Evolutionary conservation across 2,797 vertebrate genomes (phyloP).

Genomic region (Centroberyx gerrardi): DNA sequence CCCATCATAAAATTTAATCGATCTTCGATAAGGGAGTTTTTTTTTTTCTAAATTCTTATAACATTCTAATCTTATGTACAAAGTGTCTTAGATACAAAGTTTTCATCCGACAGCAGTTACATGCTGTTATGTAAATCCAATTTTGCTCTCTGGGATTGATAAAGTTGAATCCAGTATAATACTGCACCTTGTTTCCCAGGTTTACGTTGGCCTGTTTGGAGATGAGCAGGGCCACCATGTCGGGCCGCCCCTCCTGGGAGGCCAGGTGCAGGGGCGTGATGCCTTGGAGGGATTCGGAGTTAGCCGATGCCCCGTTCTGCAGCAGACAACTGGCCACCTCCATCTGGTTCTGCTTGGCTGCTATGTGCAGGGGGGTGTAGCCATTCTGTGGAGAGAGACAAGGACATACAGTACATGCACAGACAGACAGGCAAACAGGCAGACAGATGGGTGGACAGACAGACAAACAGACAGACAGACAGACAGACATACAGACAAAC

Average conservation of each 20-base stretch:
- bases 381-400: constrained; percentile 88
- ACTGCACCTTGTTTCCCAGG: constrained; percentile 93
- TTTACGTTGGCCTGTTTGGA: constrained; percentile 95
- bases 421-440: neutral
- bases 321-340: constrained; percentile 94
- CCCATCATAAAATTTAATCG: too few relatives aligned
- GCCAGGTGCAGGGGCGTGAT: constrained; percentile 97
- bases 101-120: too few relatives aligned
- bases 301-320: constrained; percentile 93
- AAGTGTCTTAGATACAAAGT: too few relatives aligned
- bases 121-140: too few relatives aligned
- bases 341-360: constrained; percentile 97
- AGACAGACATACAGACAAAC: constrained; percentile 50
- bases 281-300: constrained; percentile 93
- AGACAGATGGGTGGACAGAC: neutral
- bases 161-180: neutral
- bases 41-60: too few relatives aligned
- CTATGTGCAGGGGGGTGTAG: constrained; percentile 96
- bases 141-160: too few relatives aligned
- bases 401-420: constrained; percentile 18
- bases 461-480: neutral
- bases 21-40: too few relatives aligned
- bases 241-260: constrained; percentile 92
- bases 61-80: too few relatives aligned
- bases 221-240: constrained; percentile 96